Base-by-base conservation (phyloP, 2,797 vertebrate genomes). In the Zonotrichia albicollis region DNA sequence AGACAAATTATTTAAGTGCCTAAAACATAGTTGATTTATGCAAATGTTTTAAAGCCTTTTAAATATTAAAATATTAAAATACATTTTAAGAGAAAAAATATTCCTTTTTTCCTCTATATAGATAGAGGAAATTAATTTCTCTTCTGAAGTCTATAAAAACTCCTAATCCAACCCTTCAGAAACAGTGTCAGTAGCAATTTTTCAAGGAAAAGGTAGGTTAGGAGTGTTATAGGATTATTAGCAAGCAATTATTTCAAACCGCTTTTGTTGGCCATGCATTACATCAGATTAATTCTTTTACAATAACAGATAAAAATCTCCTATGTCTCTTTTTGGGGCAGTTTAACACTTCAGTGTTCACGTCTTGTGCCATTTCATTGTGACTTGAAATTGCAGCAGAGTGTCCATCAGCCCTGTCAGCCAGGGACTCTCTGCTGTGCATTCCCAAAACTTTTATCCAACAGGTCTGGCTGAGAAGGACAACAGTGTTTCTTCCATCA, bases 1-100 rank as follows among this genome's bases (percentile, higher is more conserved):
- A 86, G 93, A 94, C 70, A 90, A 92, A 15, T 30, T 86, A 80
- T 34, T 71, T 45, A 91, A 96, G 70, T 87, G 48, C 43, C 92
- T 78, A 77, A 53, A 77, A 70, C 16, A n/a, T 7, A 68, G 30
- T 13, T 82, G 40, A 51, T 38, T 11, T 27, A 61, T 62, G 17
- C 15, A 83, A 80, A 67, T n/a, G 11, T 76, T 91, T 85, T 26
- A 68, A 90, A 90, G 2, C 1, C 54, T 85, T 95, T 84, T 64
- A 81, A 65, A 72, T 77, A 68, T 61, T 43, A 51, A 92, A 42
- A 78, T 38, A 26, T 57, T 43, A 55, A 92, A 42, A 78, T 38
- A 29, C 4, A 32, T 75, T 72, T 67, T 64, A 14, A 65, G 8
- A 5, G 16, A 53, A 61, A 55, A 50, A 34, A 2, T 26, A 16